These are phyloP conservation scores for Drosophila monieri DNA, from an alignment of 2,888 invertebrate genomes.

Conservation along the genomic window DNA sequence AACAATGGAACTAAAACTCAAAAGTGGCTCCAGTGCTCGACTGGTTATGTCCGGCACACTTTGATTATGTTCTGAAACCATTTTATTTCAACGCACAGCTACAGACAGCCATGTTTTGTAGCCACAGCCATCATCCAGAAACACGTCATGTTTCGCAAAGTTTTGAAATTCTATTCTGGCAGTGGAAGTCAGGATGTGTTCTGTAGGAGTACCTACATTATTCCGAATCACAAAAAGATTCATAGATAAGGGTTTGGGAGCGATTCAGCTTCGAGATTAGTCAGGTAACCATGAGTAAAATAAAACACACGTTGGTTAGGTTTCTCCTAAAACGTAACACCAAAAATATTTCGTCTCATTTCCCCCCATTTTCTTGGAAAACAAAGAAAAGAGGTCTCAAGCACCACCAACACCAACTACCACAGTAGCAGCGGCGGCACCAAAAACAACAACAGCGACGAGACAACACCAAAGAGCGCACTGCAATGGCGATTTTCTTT, in stretches of 20 bases:
- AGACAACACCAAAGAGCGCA: constrained; percentile 33
- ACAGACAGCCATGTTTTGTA: background rate
- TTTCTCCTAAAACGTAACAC: background rate
- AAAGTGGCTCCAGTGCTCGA: background rate
- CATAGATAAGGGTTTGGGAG: background rate
- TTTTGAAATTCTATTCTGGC: background rate
- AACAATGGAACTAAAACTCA: background rate
- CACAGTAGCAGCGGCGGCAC: constrained; percentile 22
- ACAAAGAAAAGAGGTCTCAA: constrained; percentile 29
- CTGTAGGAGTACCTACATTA: background rate
- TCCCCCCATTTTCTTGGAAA: constrained; percentile 6
- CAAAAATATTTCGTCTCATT: background rate
- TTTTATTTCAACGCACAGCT: background rate
- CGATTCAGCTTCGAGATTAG: background rate
- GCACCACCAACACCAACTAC: constrained; percentile 19
- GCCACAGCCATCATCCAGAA: background rate
- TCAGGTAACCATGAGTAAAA: background rate
- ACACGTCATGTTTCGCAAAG: background rate
- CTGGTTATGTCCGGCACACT: background rate
- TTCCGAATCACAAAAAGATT: background rate
- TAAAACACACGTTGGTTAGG: background rate
- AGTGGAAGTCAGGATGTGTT: background rate
- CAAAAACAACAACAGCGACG: constrained; percentile 42
- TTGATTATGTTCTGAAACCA: background rate
- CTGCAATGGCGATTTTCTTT: constrained; percentile 60